Base-by-base conservation (phyloP, 2,797 vertebrate genomes). In the Coendou prehensilis region DNA sequence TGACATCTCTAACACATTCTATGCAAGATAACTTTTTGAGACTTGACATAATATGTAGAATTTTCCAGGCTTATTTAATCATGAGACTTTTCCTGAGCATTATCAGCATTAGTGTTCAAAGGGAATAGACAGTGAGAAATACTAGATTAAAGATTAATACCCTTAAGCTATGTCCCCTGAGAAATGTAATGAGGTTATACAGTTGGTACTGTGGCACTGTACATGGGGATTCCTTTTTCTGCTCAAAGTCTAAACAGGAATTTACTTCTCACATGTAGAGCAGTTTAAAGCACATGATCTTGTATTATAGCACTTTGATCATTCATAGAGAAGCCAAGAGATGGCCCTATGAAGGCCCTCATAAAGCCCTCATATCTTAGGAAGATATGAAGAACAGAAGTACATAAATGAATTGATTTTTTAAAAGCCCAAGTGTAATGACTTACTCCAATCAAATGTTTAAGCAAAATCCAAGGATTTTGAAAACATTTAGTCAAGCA, bases 361-460 rank as follows among this genome's bases (percentile, higher is more conserved):
- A 41, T 1, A 92, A 94, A 20, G 0, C 3, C 23, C 10, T 84
- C 69, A 15, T 20, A 47, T 56, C 67, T 56, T 75, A 76, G 7
- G 5, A 67, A 69, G 59, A 54, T 11, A 69, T 1, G 3, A 94
- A 52, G 26, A 95, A 67, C 6, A 17, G 45, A 91, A 95, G 52
- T 47, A 89, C 37, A 90, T 50, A 75, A 89, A 81, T 2, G 5
- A 79, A 69, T 47, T 79, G 15, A 52, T 73, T 54, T 79, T 69
- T 59, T 54, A 69, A 28, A 81, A 50, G 22, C 17, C 13, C 13
- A 79, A 80, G 3, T 8, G 45, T n/a, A 67, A 67, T 37, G 64
- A 56, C 63, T 95, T 94, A 93, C 18, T 91, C 90, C 67, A 96
- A 87, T 61, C 61, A 94, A 56, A 87, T 79, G 11, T 52, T 79